phyloP scores from a whole-genome alignment of 2,888 invertebrate genomes.

The Celastrina argiolus region DNA sequence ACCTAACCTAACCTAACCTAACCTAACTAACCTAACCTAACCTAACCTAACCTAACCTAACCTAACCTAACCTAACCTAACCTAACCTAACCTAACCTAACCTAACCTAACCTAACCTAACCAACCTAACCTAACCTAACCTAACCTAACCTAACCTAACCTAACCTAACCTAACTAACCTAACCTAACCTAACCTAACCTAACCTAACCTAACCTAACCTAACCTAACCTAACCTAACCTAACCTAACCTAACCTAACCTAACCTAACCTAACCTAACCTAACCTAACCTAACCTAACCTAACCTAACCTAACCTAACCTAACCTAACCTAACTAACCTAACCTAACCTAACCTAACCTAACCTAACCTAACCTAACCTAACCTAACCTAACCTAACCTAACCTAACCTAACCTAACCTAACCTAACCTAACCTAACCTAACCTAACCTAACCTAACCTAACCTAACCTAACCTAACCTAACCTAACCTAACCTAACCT shows the following conservation, averaged over 20 bases:
- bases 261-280: slow-evolving; percentile 32
- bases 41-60: slow-evolving; percentile 28
- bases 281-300: slow-evolving; percentile 30
- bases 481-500: slow-evolving; percentile 30
- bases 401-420: slow-evolving; percentile 26
- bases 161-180: slow-evolving; percentile 27
- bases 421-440: slow-evolving; percentile 26
- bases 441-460: slow-evolving; percentile 27
- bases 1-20: slow-evolving; percentile 29
- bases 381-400: slow-evolving; percentile 26
- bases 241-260: slow-evolving; percentile 33
- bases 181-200: slow-evolving; percentile 30
- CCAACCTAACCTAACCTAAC: slow-evolving; percentile 26
- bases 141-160: slow-evolving; percentile 30
- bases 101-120: slow-evolving; percentile 22
- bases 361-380: slow-evolving; percentile 25
- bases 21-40: slow-evolving; percentile 28
- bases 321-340: slow-evolving; percentile 30
- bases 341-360: slow-evolving; percentile 29
- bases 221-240: slow-evolving; percentile 34
- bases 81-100: slow-evolving; percentile 30
- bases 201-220: slow-evolving; percentile 32
- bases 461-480: slow-evolving; percentile 31
- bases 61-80: slow-evolving; percentile 27
- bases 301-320: slow-evolving; percentile 28